These are phyloP conservation scores for Eutolmus rufibarbis DNA, from an alignment of 2,888 invertebrate genomes.

Conservation along the genomic window DNA sequence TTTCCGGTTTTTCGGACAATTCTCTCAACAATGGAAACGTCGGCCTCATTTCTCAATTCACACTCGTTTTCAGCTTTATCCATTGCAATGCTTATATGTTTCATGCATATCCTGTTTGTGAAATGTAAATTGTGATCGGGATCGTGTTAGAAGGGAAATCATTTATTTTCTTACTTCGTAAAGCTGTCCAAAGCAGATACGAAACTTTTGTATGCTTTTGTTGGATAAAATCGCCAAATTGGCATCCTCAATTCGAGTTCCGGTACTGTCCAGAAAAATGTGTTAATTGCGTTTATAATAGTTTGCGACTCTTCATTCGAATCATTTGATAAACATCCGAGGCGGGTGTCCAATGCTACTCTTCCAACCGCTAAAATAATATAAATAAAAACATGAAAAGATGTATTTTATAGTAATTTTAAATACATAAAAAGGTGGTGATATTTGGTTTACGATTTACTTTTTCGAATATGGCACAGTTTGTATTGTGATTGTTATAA, in stretches of 20 bases:
- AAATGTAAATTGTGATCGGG: conserved; percentile 18
- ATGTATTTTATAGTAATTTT: background rate
- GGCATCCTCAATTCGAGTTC: conserved; percentile 78
- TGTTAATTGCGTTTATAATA: conserved; percentile 80
- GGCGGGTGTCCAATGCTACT: conserved; percentile 80
- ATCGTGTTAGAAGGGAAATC: background rate
- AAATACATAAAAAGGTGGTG: background rate
- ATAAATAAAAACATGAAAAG: background rate
- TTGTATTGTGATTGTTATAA: too few species aligned
- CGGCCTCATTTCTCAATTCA: conserved; percentile 58
- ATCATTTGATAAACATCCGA: conserved; percentile 74
- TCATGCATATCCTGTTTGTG: conserved; percentile 65
- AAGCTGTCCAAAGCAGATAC: conserved; percentile 76
- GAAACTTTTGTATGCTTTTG: conserved; percentile 74
- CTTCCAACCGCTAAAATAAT: conserved; percentile 74
- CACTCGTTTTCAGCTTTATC: conserved; percentile 60
- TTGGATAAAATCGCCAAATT: conserved; percentile 76
- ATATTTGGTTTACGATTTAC: too few species aligned
- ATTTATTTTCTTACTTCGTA: conserved; percentile 67
- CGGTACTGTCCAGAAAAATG: conserved; percentile 79
- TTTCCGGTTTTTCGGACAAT: conserved; percentile 67
- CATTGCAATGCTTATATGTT: conserved; percentile 66
- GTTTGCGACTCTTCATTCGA: conserved; percentile 72
- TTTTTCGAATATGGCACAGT: too few species aligned
- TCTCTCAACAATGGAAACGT: conserved; percentile 67